Conservation (phyloP, 2,113 vertebrate species). For the Prunella fulvescens region DNA sequence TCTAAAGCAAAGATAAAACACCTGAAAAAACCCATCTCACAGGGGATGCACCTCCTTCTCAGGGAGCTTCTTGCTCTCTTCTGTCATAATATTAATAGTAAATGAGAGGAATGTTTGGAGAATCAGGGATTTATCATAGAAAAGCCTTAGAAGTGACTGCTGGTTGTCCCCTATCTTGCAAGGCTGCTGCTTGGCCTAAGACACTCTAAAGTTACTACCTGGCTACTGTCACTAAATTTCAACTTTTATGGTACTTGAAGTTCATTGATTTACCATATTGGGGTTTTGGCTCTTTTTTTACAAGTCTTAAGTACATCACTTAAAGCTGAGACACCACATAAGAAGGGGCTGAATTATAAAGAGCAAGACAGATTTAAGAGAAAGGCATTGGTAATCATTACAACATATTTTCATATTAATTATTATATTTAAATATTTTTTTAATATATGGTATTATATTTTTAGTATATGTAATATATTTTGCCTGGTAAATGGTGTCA, state of each 20-base stretch:
- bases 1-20: slow-evolving; percentile 68
- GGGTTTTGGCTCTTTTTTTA: rapidly evolving
- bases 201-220: background rate
- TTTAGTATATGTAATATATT: background rate
- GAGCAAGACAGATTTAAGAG: background rate
- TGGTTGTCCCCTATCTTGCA: background rate
- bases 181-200: background rate
- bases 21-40: background rate
- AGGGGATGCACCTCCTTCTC: background rate
- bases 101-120: background rate
- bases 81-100: background rate
- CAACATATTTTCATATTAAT: background rate
- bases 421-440: background rate
- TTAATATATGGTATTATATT: background rate
- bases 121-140: rapidly evolving
- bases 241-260: background rate
- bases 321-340: background rate
- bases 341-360: background rate
- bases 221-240: background rate
- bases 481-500: background rate
- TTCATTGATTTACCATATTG: background rate
- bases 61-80: background rate
- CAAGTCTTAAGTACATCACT: background rate
- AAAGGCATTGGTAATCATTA: background rate
- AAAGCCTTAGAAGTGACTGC: background rate